phyloP scores from a whole-genome alignment of 2,113 vertebrate genomes.

The Psammodynastes pulverulentus region DNA sequence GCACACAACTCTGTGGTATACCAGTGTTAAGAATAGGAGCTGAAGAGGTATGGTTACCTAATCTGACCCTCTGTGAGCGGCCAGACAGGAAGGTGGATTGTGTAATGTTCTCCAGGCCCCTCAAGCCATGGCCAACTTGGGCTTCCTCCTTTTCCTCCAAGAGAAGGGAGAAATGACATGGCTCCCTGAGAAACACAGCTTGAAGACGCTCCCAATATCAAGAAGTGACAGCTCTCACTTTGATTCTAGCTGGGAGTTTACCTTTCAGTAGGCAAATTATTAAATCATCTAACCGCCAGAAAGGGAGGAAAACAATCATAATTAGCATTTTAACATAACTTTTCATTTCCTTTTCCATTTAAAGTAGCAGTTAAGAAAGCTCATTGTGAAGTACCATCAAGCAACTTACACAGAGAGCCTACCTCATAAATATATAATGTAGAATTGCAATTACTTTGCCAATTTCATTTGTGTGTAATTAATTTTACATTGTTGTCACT shows the following conservation, averaged over 20 bases:
- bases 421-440: background rate
- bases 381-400: background rate
- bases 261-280: background rate
- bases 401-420: background rate
- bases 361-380: background rate
- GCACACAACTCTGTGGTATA: too few species aligned
- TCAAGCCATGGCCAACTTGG: background rate
- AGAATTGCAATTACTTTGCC: background rate
- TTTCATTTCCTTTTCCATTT: background rate
- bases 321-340: background rate
- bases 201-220: background rate
- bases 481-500: background rate
- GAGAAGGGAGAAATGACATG: background rate
- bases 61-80: too few species aligned
- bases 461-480: background rate
- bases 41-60: too few species aligned
- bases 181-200: background rate
- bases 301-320: background rate
- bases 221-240: background rate
- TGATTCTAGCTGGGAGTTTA: background rate
- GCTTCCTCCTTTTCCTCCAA: background rate
- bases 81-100: too few species aligned
- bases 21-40: too few species aligned
- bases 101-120: background rate
- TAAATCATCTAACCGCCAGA: background rate